phyloP scores from a whole-genome alignment of 2,113 vertebrate species.

The Albula goreensis region DNA sequence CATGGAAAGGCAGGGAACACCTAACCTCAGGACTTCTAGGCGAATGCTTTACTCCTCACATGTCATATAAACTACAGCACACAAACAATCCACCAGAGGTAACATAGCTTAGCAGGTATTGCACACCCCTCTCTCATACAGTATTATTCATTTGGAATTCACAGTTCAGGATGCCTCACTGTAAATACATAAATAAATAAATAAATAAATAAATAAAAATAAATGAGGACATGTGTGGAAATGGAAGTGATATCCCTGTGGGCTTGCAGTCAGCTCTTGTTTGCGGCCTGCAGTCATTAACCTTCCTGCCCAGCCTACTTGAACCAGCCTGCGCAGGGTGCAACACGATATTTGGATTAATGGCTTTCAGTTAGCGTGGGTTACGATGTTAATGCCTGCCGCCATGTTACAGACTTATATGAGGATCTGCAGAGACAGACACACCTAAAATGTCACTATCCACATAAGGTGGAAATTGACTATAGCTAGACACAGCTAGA shows the following conservation, averaged over 20 bases:
- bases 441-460: not conserved
- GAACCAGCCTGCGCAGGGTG: slow-evolving; percentile 48
- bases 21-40: too few species aligned
- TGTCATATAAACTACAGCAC: too few species aligned
- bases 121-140: too few species aligned
- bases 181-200: slow-evolving; percentile 12
- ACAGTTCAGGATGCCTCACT: too few species aligned
- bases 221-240: slow-evolving; percentile 46
- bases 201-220: slow-evolving; percentile 33
- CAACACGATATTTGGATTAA: slow-evolving; percentile 58
- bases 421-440: not conserved
- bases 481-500: too few species aligned
- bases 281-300: not conserved
- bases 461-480: too few species aligned
- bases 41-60: too few species aligned
- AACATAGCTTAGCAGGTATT: too few species aligned
- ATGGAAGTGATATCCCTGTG: slow-evolving; percentile 40
- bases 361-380: slow-evolving; percentile 46
- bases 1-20: too few species aligned
- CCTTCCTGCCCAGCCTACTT: slow-evolving; percentile 51
- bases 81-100: too few species aligned
- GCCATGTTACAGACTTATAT: not conserved
- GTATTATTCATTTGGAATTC: too few species aligned
- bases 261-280: slow-evolving; percentile 42
- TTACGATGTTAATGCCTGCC: slow-evolving; percentile 54